A percentile compares a stretch with the other conserved stretches of the same genome.
Conservation (phyloP, 2,888 invertebrate species). For the Ditylenchus weischeri region DNA sequence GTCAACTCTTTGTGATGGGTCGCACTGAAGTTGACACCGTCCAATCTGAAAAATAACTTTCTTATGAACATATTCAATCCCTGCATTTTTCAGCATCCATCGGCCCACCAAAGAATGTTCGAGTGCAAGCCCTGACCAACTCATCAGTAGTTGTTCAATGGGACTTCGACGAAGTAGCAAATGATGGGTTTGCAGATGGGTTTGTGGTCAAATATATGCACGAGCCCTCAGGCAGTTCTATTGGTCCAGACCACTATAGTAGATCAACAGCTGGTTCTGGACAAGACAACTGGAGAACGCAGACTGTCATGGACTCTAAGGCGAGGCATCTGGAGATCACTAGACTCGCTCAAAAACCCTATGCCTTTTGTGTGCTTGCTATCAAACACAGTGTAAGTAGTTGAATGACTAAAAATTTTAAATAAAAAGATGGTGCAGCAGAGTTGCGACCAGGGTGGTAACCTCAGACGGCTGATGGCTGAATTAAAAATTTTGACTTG, state of each 20-base stretch:
- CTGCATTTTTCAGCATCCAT: conserved; percentile 44
- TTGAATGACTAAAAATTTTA: conserved; percentile 3
- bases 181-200: conserved; percentile 42
- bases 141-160: conserved; percentile 55
- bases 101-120: conserved; percentile 54
- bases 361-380: conserved; percentile 56
- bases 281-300: conserved; percentile 43
- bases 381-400: conserved; percentile 54
- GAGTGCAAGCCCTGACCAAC: conserved; percentile 53
- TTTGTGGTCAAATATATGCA: conserved; percentile 57
- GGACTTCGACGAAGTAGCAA: conserved; percentile 49
- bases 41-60: too few species aligned
- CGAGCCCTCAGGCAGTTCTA: conserved; percentile 38
- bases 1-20: too few species aligned
- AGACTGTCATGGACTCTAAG: conserved; percentile 45
- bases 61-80: too few species aligned
- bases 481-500: too few species aligned
- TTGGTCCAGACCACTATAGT: conserved; percentile 10
- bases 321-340: conserved; percentile 48
- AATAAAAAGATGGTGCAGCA: neutral
- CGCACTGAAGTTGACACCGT: too few species aligned
- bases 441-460: too few species aligned
- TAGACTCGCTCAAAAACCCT: conserved; percentile 50
- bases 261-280: neutral
- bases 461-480: too few species aligned